phyloP scores from a whole-genome alignment of 2,113 vertebrate species.

The Sander vitreus region DNA sequence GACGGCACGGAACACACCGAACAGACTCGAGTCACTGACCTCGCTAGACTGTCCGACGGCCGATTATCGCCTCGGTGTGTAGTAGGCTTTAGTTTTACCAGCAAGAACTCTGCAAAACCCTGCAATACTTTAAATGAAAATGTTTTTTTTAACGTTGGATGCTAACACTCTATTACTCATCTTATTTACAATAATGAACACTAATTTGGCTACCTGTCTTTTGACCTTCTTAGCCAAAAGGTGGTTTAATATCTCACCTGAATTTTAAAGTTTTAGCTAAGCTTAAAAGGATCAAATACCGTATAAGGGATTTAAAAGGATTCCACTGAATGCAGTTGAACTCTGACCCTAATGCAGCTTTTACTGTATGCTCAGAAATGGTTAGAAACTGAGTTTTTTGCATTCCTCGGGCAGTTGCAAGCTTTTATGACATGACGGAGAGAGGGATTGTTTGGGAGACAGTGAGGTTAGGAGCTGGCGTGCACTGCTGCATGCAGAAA shows the following conservation, averaged over 20 bases:
- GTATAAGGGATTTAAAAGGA: background rate
- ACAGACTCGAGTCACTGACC: too few relatives aligned
- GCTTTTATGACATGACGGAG: constrained; percentile 37
- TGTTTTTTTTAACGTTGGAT: background rate
- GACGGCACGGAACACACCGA: too few relatives aligned
- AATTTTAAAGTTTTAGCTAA: background rate
- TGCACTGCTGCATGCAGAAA: constrained; percentile 69
- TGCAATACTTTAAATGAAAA: background rate
- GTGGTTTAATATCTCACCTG: background rate
- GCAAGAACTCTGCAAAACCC: background rate
- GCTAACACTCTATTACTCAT: background rate
- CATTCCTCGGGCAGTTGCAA: constrained; percentile 16
- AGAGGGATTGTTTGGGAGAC: constrained; percentile 18
- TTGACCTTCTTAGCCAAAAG: background rate
- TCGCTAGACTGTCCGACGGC: too few relatives aligned
- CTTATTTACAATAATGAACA: background rate
- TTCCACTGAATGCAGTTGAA: background rate
- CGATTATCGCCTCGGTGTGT: too few relatives aligned
- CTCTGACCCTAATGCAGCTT: background rate
- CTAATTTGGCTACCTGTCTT: background rate
- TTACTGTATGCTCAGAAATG: background rate
- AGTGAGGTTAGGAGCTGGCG: constrained; percentile 19
- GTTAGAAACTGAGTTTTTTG: background rate
- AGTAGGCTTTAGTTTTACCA: background rate
- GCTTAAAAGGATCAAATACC: background rate